Evolutionary conservation across 1,140 invertebrate species (phyloP).

Genomic region (Diuraphis noxia): DNA sequence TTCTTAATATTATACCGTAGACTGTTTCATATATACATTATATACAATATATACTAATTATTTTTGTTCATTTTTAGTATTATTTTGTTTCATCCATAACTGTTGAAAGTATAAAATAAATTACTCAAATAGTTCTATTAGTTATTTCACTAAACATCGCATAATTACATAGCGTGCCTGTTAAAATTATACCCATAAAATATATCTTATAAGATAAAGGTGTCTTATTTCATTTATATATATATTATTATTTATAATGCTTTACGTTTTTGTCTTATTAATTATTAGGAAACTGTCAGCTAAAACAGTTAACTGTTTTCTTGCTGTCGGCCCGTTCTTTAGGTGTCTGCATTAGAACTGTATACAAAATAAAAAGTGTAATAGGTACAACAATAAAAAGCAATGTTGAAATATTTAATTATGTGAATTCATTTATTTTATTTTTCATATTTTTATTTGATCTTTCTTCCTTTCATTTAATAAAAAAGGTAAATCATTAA

Average conservation of each 20-base stretch:
- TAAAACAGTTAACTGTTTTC: background rate
- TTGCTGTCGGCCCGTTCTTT: background rate
- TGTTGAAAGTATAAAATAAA: background rate
- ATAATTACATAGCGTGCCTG: too few relatives aligned
- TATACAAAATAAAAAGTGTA: background rate
- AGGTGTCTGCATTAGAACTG: background rate
- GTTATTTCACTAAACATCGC: background rate
- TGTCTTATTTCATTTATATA: too few relatives aligned
- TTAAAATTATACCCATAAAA: background rate
- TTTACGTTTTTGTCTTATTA: background rate
- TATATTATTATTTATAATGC: background rate
- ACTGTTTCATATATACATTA: background rate
- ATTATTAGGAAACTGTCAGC: background rate
- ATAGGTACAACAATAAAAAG: background rate
- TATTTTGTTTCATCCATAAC: background rate
- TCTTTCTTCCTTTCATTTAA: background rate
- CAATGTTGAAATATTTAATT: constrained; percentile 1
- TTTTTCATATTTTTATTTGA: background rate
- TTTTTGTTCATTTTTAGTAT: too few relatives aligned
- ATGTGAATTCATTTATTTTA: background rate
- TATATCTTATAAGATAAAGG: background rate
- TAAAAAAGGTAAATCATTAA: background rate
- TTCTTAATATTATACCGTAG: background rate
- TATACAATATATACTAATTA: background rate
- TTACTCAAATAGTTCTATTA: too few relatives aligned